phyloP scores from a whole-genome alignment of 1,140 invertebrate genomes.

The Heliconius himera region DNA sequence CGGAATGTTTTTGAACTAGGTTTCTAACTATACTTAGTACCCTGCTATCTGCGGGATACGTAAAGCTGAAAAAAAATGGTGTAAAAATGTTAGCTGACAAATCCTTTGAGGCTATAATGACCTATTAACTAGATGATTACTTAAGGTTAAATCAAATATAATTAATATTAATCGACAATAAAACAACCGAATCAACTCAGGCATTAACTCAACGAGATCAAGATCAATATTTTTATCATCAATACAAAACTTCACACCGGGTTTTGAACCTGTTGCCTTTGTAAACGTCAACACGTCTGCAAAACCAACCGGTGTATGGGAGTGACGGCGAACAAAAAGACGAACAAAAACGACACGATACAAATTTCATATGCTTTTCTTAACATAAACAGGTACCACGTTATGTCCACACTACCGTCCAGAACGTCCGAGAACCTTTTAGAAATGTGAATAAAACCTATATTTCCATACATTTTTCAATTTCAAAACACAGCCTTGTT shows the following conservation, averaged over 20 bases:
- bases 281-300: background rate
- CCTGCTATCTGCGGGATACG: background rate
- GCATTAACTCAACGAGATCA: background rate
- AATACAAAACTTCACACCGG: slow-evolving; percentile 2
- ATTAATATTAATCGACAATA: background rate
- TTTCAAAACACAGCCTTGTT: slow-evolving; percentile 32
- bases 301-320: background rate
- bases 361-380: slow-evolving; percentile 74
- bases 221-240: background rate
- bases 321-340: slow-evolving; percentile 16
- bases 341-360: slow-evolving; percentile 50
- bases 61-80: background rate
- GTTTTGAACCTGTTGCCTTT: background rate
- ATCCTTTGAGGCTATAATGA: too few relatives aligned
- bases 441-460: background rate
- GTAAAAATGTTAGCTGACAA: too few relatives aligned
- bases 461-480: background rate
- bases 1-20: background rate
- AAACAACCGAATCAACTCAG: background rate
- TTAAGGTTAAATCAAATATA: background rate
- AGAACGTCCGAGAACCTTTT: background rate
- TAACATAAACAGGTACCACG: slow-evolving; percentile 29
- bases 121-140: too few relatives aligned
- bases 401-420: background rate
- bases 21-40: background rate